Evolutionary conservation across 1,140 invertebrate species (phyloP), one percentile per base, ranked within the genome.

Genomic region (Orius laevigatus): DNA sequence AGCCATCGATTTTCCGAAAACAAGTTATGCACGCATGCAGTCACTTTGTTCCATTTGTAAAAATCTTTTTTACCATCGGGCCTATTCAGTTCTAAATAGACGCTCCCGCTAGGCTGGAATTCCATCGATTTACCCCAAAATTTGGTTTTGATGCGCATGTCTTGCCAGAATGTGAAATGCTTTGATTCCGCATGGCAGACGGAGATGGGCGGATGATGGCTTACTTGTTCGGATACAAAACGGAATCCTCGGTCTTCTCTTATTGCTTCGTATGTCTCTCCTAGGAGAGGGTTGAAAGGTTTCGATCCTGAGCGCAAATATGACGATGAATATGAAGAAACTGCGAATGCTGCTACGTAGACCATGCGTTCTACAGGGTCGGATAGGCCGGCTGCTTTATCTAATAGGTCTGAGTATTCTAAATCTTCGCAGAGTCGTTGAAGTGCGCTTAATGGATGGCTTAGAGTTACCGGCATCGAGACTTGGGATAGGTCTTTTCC

Each of bases 71-170:
- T 35, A 8, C 43, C 41, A 2, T 72, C 72, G 0, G 70, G 69
- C 49, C 64, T 63, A 2, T 63, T 54, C 36, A 75, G 58, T 14
- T 65, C 57, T 6, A 75, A 63, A 49, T 74, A 70, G 1, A 75
- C 71, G 49, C 60, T 58, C 51, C 84, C 84, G 32, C 81, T 73
- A 0, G 86, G 85, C 59, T 86, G 80, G 61, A 89, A 82, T 66
- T 89, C 84, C 72, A 91, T 84, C 25, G 83, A 87, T 66, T 87
- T 89, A 48, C 85, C 85, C 84, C 85, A 90, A 67, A 91, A 91
- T 64, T 85, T 86, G 18, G 84, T 82, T 65, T 85, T 86, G 52
- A 87, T 83, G 53, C 81, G 67, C 2, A 78, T 74, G 59, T 83
- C 79, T 71, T 88, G 84, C 76, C 79, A 84, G 63, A 86, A 83